Evolutionary conservation across 2,113 vertebrate genomes (phyloP).

Genomic region (Aepyceros melampus): DNA sequence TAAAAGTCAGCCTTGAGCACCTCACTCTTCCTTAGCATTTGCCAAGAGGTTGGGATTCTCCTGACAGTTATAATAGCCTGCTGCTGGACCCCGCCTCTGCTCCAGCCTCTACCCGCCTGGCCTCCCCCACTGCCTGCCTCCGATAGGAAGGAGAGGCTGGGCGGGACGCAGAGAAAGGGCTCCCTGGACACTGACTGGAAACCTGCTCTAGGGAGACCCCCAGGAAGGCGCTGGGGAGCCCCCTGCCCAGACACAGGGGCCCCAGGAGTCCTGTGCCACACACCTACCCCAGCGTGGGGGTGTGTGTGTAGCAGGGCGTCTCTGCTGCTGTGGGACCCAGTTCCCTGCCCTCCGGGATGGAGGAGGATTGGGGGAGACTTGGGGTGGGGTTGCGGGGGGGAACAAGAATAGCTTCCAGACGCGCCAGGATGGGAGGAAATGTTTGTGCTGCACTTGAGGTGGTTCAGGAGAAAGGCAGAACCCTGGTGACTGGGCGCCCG

Average conservation of each 20-base stretch:
- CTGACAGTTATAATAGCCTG: background rate
- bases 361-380: background rate
- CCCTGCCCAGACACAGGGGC: background rate
- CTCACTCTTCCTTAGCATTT: background rate
- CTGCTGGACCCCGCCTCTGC: background rate
- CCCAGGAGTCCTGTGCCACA: background rate
- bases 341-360: background rate
- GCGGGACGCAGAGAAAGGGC: background rate
- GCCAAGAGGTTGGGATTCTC: background rate
- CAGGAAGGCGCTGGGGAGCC: background rate
- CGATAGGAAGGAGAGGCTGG: no score
- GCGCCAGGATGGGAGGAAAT: background rate
- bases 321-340: no score
- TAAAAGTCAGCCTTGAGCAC: background rate
- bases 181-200: background rate
- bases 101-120: background rate
- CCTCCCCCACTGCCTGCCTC: background rate
- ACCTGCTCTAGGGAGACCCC: background rate
- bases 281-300: background rate
- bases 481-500: fast-evolving
- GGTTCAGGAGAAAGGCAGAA: background rate
- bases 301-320: background rate
- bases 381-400: no score
- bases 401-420: background rate
- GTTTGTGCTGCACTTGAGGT: background rate